Percentiles rank a stretch among this genome's conserved stretches.
These are phyloP conservation scores for Caranx ignobilis DNA, from an alignment of 2,113 vertebrate genomes.

Conservation along the genomic window DNA sequence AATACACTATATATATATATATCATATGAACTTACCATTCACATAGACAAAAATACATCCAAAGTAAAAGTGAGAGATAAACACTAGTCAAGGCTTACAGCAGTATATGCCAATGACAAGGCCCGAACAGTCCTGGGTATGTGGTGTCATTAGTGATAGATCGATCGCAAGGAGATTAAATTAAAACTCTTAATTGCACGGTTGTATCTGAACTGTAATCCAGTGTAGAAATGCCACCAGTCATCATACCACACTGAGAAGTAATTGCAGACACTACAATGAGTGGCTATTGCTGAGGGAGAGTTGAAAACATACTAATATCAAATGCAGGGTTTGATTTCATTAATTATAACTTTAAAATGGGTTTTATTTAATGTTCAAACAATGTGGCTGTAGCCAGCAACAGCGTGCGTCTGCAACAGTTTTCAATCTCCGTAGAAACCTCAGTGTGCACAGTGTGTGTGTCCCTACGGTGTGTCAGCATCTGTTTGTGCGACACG, in stretches of 20 bases:
- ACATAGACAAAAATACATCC: not conserved
- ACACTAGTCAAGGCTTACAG: not conserved
- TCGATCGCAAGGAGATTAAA: not conserved
- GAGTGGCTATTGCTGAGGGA: not conserved
- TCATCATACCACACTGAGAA: not conserved
- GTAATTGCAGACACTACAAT: not conserved
- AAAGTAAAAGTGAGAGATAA: not conserved
- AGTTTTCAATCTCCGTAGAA: not conserved
- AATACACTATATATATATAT: not conserved
- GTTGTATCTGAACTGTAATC: not conserved
- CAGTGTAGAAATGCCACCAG: not conserved
- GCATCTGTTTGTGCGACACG: conserved; percentile 26
- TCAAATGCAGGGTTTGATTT: not conserved
- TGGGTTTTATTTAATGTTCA: not conserved
- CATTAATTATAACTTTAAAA: not conserved
- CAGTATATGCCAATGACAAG: not conserved
- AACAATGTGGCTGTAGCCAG: not conserved
- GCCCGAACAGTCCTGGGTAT: too few relatives aligned
- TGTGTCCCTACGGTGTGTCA: conserved; percentile 20
- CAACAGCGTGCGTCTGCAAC: not conserved
- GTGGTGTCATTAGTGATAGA: too few relatives aligned
- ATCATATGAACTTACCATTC: too few relatives aligned
- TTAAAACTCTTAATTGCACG: not conserved
- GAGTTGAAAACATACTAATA: not conserved
- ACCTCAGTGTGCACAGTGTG: conserved; percentile 6